These are phyloP conservation scores for Oligia strigilis DNA, from an alignment of 2,888 invertebrate genomes.

Conservation along the genomic window DNA sequence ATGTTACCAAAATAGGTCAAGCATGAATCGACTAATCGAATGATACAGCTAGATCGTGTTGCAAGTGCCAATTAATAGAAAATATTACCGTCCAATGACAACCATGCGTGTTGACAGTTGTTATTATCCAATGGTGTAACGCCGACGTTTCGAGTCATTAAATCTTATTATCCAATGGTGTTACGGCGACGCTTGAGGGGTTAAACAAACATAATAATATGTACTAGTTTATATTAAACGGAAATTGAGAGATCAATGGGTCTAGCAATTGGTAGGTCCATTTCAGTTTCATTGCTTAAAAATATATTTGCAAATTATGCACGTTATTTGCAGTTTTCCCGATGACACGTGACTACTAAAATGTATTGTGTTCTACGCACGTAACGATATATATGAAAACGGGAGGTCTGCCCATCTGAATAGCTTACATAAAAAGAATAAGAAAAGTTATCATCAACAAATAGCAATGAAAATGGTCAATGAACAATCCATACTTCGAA, in stretches of 20 bases:
- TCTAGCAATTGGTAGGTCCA: neutral
- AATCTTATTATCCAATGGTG: too few species aligned
- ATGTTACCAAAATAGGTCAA: too few species aligned
- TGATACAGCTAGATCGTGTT: too few species aligned
- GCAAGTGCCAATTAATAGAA: too few species aligned
- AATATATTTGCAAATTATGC: neutral
- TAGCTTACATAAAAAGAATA: neutral
- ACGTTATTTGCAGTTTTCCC: neutral
- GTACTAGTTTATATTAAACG: neutral
- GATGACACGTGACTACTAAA: neutral
- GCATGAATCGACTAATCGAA: too few species aligned
- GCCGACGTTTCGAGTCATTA: too few species aligned
- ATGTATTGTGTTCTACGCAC: neutral
- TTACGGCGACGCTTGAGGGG: too few species aligned
- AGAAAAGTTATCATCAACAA: neutral
- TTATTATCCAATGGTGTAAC: too few species aligned
- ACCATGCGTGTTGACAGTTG: too few species aligned
- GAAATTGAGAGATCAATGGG: neutral
- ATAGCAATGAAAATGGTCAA: neutral
- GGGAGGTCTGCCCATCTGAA: neutral
- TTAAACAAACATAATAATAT: neutral
- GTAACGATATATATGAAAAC: neutral
- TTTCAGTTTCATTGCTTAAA: neutral
- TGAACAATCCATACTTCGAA: conserved; percentile 15
- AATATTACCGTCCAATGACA: too few species aligned